Evolutionary conservation across 1,140 invertebrate species (phyloP).

Genomic region (Drosophila chauvacae): DNA sequence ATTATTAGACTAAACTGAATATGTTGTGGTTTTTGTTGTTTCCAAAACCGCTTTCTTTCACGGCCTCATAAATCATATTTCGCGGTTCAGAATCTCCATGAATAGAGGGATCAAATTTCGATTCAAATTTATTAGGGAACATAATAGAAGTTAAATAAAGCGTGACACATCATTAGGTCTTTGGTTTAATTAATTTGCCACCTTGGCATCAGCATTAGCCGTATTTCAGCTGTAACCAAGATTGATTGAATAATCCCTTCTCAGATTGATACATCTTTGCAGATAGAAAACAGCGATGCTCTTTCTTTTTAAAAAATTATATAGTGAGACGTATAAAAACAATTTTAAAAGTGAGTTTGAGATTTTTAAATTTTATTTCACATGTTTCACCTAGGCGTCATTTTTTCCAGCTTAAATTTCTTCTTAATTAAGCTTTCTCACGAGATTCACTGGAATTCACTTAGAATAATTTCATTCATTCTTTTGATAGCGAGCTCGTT

Average conservation of each 20-base stretch:
- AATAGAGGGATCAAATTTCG: constrained; percentile 16
- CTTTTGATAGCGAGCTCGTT: background rate
- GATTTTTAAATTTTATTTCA: too few relatives aligned
- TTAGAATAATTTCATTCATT: background rate
- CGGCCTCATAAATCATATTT: constrained; percentile 43
- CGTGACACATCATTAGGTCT: constrained; percentile 31
- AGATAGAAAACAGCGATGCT: background rate
- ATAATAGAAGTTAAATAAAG: constrained; percentile 26
- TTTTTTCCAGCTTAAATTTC: too few relatives aligned
- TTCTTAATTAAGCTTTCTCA: too few relatives aligned
- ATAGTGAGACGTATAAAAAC: background rate
- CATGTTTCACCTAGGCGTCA: too few relatives aligned
- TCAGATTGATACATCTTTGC: fast-evolving
- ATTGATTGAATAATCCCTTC: constrained; percentile 7
- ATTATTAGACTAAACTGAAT: background rate
- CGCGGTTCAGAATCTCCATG: background rate
- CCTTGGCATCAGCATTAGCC: constrained; percentile 6
- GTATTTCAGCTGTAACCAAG: background rate
- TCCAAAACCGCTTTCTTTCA: constrained; percentile 19
- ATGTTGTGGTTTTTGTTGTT: background rate
- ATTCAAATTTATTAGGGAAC: constrained; percentile 25
- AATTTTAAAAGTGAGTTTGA: too few relatives aligned
- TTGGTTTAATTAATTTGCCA: constrained; percentile 23
- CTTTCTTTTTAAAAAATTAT: background rate
- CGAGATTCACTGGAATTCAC: background rate